Conservation (phyloP, 1,140 invertebrate genomes). For the Rhopalosiphum maidis region DNA sequence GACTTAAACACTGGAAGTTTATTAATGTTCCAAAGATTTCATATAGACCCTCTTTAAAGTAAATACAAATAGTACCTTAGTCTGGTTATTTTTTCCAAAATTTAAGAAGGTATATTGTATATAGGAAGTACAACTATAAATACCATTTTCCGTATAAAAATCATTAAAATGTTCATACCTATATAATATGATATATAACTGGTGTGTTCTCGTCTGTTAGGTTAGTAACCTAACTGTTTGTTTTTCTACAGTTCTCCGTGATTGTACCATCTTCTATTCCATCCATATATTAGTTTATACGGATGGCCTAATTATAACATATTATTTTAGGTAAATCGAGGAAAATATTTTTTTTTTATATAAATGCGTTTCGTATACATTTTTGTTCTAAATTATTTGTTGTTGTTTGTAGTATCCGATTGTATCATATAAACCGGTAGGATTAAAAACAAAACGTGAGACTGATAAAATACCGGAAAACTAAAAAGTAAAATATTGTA, state of each 20-base stretch:
- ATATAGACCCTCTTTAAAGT: neutral
- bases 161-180: neutral
- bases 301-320: neutral
- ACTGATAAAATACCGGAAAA: conserved; percentile 48
- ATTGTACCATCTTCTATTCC: neutral
- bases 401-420: conserved; percentile 40
- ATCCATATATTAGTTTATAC: neutral
- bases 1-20: neutral
- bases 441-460: conserved; percentile 51
- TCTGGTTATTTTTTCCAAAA: neutral
- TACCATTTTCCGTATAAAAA: neutral
- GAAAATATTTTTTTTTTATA: neutral
- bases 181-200: no score
- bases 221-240: neutral
- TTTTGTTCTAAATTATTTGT: conserved; percentile 24
- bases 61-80: neutral
- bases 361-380: neutral
- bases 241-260: neutral
- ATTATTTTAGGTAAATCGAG: neutral
- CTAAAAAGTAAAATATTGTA: conserved; percentile 24
- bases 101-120: neutral
- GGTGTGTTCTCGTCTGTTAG: neutral
- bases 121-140: neutral
- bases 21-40: neutral
- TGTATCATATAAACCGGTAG: neutral